phyloP scores from a whole-genome alignment of 2,113 vertebrate species.

The Antechinus stuartii region DNA sequence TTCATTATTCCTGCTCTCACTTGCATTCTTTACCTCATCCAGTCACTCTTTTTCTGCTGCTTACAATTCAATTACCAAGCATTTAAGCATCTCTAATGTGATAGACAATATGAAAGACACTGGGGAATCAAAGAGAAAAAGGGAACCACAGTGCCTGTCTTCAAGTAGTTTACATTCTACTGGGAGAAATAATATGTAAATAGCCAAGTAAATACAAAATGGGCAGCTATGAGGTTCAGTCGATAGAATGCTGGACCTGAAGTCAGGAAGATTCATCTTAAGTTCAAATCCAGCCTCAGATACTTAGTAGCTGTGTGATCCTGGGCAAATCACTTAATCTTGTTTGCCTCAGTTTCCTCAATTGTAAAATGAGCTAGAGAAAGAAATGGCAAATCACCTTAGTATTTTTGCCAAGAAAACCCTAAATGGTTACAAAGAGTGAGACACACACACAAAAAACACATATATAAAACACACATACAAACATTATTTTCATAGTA shows the following conservation, averaged over 20 bases:
- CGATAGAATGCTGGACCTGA: too few relatives aligned
- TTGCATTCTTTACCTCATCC: not conserved
- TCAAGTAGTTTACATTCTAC: not conserved
- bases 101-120: not conserved
- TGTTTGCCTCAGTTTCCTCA: too few relatives aligned
- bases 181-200: not conserved
- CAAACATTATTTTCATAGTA: too few relatives aligned
- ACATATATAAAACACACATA: too few relatives aligned
- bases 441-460: not conserved
- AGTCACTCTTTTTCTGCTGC: not conserved
- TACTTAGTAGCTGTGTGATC: too few relatives aligned
- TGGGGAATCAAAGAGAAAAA: not conserved
- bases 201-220: not conserved
- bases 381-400: too few relatives aligned
- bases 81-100: not conserved
- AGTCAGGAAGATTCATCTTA: too few relatives aligned
- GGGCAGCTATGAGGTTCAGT: too few relatives aligned
- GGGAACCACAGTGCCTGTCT: not conserved
- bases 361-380: too few relatives aligned
- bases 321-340: too few relatives aligned
- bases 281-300: too few relatives aligned
- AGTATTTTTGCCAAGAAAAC: too few relatives aligned
- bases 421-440: not conserved
- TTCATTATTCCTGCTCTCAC: not conserved
- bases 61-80: not conserved